Evolutionary conservation across 2,113 vertebrate genomes (phyloP).

Genomic region (Gymnorhina tibicen): DNA sequence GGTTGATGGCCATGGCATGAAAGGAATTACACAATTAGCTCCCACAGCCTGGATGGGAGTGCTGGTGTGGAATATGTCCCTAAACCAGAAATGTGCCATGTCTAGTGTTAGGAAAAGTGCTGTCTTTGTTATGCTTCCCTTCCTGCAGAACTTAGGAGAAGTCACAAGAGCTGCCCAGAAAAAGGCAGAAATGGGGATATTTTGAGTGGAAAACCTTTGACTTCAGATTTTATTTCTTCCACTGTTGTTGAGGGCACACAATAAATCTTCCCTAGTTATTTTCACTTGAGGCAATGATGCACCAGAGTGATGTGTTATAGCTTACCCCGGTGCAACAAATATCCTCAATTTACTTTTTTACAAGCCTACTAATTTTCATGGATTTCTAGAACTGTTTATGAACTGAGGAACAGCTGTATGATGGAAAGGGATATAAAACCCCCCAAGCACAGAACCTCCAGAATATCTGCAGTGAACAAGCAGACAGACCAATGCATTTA

Average conservation of each 20-base stretch:
- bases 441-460: not conserved
- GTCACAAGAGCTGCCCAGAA: not conserved
- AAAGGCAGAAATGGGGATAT: not conserved
- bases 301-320: not conserved
- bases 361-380: not conserved
- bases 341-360: not conserved
- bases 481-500: not conserved
- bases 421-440: not conserved
- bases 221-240: not conserved
- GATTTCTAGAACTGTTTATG: not conserved
- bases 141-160: not conserved
- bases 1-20: not conserved
- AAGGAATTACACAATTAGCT: not conserved
- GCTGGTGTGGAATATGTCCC: not conserved
- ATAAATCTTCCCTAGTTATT: not conserved
- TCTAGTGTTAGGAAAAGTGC: not conserved
- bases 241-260: not conserved
- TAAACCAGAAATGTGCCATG: not conserved
- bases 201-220: not conserved
- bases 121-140: not conserved
- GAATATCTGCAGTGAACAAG: not conserved
- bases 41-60: not conserved
- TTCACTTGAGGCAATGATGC: not conserved
- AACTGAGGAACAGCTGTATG: not conserved
- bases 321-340: not conserved